Conservation (phyloP, 1,140 invertebrate species). For the Nephila pilipes region DNA sequence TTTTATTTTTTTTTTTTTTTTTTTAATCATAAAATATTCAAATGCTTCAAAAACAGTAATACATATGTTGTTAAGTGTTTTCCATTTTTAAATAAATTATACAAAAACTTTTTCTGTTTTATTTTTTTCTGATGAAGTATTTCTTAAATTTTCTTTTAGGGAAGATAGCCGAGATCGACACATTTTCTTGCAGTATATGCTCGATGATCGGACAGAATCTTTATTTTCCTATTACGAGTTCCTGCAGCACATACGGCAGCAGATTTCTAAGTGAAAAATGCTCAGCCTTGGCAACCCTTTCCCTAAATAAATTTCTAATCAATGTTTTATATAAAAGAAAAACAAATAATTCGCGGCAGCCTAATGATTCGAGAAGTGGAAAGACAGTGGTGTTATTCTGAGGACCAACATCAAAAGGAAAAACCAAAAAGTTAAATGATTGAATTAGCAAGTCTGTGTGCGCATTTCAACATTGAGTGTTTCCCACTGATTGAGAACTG, state of each 20-base stretch:
- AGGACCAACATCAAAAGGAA: conserved; percentile 8
- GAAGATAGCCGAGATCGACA: conserved; percentile 93
- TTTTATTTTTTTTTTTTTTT: no score
- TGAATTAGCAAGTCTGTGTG: background rate
- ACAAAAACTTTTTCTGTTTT: no score
- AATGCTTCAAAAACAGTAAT: no score
- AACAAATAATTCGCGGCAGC: conserved; percentile 10
- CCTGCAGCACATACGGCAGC: conserved; percentile 95
- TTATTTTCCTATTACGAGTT: conserved; percentile 99
- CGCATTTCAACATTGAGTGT: background rate
- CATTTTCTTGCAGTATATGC: conserved; percentile 92
- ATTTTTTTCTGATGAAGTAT: no score
- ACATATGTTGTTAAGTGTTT: no score
- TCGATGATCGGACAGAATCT: conserved; percentile 96
- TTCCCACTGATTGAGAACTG: background rate
- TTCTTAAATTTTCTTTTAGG: conserved; percentile 82
- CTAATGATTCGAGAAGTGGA: background rate
- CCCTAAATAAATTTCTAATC: conserved; percentile 25
- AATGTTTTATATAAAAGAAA: conserved; percentile 27
- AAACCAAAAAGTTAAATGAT: background rate
- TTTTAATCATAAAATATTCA: no score
- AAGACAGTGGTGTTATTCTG: background rate
- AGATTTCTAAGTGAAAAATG: conserved; percentile 83
- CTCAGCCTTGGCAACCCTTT: background rate
- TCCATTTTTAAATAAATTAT: no score